Conservation (phyloP, 1,140 invertebrate genomes). For the Caerostris extrusa region DNA sequence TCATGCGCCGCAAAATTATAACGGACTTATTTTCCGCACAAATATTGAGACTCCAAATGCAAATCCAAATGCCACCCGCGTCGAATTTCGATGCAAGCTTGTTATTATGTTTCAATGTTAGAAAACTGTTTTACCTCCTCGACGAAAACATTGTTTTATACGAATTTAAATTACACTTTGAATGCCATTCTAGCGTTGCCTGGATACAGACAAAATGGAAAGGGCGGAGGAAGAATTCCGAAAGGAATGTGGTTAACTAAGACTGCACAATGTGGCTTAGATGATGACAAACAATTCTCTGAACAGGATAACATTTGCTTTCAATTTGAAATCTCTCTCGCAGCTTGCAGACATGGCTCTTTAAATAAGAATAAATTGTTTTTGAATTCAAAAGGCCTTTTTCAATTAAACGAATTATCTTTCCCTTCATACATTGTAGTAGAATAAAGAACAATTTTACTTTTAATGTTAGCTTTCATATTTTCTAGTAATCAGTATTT, state of each 20-base stretch:
- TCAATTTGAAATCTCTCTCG: not conserved
- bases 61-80: not conserved
- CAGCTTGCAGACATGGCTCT: too few relatives aligned
- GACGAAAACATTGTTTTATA: slow-evolving; percentile 13
- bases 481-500: too few relatives aligned
- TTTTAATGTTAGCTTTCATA: too few relatives aligned
- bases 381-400: too few relatives aligned
- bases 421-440: too few relatives aligned
- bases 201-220: not conserved
- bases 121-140: not conserved
- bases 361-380: too few relatives aligned
- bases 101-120: not conserved
- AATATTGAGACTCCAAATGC: not conserved
- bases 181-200: not conserved
- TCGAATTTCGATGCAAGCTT: slow-evolving; percentile 1
- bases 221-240: not conserved
- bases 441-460: too few relatives aligned
- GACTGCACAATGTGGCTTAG: not conserved
- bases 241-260: slow-evolving; percentile 5
- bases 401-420: too few relatives aligned
- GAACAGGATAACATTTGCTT: not conserved
- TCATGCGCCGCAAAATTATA: slow-evolving; percentile 14
- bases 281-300: not conserved
- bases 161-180: slow-evolving; percentile 28
- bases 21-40: not conserved